These are phyloP conservation scores for Furcifer pardalis DNA, from an alignment of 2,797 vertebrate genomes.

Conservation along the genomic window DNA sequence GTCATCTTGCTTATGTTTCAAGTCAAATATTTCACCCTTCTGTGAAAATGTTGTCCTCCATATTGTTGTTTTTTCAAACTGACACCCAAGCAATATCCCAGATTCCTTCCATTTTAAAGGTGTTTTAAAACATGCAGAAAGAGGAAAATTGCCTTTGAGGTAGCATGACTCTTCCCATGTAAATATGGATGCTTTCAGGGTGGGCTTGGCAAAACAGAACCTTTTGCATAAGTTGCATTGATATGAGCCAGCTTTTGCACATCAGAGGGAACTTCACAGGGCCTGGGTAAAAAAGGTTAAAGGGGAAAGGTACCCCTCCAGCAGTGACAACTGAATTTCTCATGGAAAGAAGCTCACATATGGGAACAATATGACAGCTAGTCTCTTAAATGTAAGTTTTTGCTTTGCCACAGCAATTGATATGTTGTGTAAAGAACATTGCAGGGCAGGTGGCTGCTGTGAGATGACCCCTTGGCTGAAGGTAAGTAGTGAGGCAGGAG, in stretches of 20 bases:
- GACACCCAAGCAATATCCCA: not conserved
- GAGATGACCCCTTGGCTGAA: conserved; percentile 64
- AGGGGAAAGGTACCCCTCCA: conserved; percentile 54
- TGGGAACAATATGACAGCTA: conserved; percentile 72
- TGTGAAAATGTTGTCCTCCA: not conserved
- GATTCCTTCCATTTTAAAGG: not conserved
- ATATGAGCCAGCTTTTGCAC: conserved; percentile 43
- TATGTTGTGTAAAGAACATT: conserved; percentile 67
- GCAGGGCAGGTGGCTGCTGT: conserved; percentile 71
- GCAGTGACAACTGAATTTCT: conserved; percentile 65
- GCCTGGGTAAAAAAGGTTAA: conserved; percentile 62
- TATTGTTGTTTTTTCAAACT: not conserved
- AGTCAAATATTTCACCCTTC: no score
- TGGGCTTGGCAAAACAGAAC: conserved; percentile 14
- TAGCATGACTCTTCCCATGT: not conserved
- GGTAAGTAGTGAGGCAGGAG: conserved; percentile 49
- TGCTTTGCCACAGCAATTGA: conserved; percentile 68
- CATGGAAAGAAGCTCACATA: conserved; percentile 61
- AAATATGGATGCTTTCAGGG: conserved; percentile 30
- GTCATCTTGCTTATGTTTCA: not conserved
- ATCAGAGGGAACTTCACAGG: conserved; percentile 39
- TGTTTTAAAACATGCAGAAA: not conserved
- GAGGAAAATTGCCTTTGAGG: not conserved
- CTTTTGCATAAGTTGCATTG: conserved; percentile 7
- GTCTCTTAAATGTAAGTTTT: conserved; percentile 60